Percentiles rank a stretch among this genome's conserved stretches.
phyloP scores from a whole-genome alignment of 2,888 invertebrate genomes.

The Aphidoletes aphidimyza region DNA sequence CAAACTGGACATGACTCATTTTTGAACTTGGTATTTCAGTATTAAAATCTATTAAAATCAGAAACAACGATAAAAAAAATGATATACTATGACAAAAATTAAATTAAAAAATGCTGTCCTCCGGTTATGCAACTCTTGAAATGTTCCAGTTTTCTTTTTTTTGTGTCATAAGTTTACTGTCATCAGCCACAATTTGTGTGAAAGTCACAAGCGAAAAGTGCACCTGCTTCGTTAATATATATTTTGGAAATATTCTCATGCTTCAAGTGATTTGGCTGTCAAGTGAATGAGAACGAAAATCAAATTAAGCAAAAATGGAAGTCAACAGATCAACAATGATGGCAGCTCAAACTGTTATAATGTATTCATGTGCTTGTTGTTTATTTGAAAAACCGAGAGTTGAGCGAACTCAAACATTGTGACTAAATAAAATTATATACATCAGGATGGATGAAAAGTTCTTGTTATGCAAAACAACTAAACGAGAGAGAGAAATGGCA shows the following conservation, averaged over 20 bases:
- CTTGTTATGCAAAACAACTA: not conserved
- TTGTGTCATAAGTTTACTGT: no score
- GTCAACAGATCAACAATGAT: constrained; percentile 28
- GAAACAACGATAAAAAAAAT: no score
- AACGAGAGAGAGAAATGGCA: no score
- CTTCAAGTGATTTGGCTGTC: not conserved
- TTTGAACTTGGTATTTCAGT: no score
- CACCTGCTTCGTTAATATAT: not conserved
- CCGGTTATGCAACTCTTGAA: no score
- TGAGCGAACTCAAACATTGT: not conserved
- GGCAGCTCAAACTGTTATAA: not conserved
- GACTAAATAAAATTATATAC: constrained; percentile 1
- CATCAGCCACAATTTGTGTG: no score
- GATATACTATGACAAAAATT: no score
- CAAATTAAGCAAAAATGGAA: not conserved
- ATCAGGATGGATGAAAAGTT: constrained; percentile 12
- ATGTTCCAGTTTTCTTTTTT: no score
- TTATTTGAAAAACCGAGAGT: not conserved
- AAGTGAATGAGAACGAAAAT: not conserved
- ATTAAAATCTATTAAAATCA: no score
- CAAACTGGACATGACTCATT: no score
- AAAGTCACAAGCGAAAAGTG: not conserved
- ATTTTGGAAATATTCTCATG: not conserved
- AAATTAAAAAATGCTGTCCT: no score
- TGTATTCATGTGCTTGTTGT: constrained; percentile 20